Base-by-base conservation (phyloP, 2,888 invertebrate species). In the Lissonota sp. region DNA sequence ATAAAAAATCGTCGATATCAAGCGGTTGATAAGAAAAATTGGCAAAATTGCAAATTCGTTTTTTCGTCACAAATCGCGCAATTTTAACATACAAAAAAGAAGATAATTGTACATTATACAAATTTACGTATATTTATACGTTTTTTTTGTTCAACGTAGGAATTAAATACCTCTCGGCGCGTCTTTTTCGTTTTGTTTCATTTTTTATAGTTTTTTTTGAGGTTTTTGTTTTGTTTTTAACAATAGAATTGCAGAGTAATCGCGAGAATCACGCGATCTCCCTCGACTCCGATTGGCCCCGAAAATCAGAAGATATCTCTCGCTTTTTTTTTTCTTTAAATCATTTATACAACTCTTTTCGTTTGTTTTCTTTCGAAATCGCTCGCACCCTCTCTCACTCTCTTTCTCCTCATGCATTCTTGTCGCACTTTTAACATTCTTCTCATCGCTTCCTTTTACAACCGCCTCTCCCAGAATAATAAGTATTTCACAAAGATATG, bases 201-300 rank as follows among this genome's bases (percentile, higher is more conserved):
- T 16, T 58, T 14, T 49, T 67, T 77, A 51, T 51, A 37, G 14
- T 79, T 72, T 74, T 44, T 62, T 58, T 74, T 60, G 60, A 60
- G 42, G n/a, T 51, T 69, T 69, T 12, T 64, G 55, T 37, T 57
- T 7, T 66, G 26, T 39, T 76, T 79, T 74, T 79, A 77, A 81
- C 71, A 67, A 67, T 83, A 77, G 73, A 82, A 83, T 80, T 80
- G 67, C 80, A 79, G 67, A 71, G 64, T 64, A 53, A 79, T 76
- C 73, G 66, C 44, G 77, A 79, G 57, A 69, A 82, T 76, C 82
- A 71, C 79, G 64, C 67, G 71, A 58, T 58, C 72, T 46, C 82
- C 75, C 73, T 85, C 84, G 84, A 84, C 87, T 89, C 86, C 86
- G 86, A 90, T 90, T 90, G 90, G 90, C 89, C 90, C 90, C 90